Percentiles rank a stretch among this genome's conserved stretches.
Evolutionary conservation across 2,113 vertebrate genomes (phyloP).

Genomic region (Hirundichthys speculiger): DNA sequence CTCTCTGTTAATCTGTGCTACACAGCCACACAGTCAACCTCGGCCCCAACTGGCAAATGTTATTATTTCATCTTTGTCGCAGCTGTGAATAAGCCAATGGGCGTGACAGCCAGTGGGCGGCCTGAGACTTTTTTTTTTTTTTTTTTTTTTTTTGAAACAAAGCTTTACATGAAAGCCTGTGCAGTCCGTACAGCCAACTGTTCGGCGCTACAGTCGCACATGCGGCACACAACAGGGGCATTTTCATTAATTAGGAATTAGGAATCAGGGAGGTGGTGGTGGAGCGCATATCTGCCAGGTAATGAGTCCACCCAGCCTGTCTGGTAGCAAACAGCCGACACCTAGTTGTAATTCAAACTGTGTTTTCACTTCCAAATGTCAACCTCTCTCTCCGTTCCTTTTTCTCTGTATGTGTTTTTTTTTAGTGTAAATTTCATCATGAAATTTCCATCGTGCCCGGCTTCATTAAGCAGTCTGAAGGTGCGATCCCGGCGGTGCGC

Average conservation of each 20-base stretch:
- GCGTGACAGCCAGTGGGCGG: slow-evolving; percentile 62
- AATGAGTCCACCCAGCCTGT: slow-evolving; percentile 43
- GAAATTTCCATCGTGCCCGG: slow-evolving; percentile 60
- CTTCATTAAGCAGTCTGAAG: slow-evolving; percentile 54
- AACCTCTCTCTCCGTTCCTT: slow-evolving; percentile 48
- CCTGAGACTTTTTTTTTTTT: slow-evolving; percentile 1
- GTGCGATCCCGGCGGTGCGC: slow-evolving; percentile 39
- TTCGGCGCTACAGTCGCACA: slow-evolving; percentile 28
- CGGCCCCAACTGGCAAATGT: slow-evolving; percentile 61
- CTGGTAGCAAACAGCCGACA: slow-evolving; percentile 51
- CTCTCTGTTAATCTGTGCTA: slow-evolving; percentile 67
- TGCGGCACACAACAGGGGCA: slow-evolving; percentile 44
- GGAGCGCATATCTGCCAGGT: slow-evolving; percentile 46
- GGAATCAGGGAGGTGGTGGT: too few species aligned
- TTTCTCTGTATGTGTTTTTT: slow-evolving; percentile 63
- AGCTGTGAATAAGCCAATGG: slow-evolving; percentile 57
- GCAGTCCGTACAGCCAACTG: slow-evolving; percentile 25
- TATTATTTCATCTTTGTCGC: slow-evolving; percentile 71
- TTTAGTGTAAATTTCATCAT: slow-evolving; percentile 67
- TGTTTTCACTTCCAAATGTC: slow-evolving; percentile 70
- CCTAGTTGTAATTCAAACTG: slow-evolving; percentile 65
- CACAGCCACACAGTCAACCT: slow-evolving; percentile 49
- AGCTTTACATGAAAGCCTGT: slow-evolving; percentile 37
- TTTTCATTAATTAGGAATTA: slow-evolving; percentile 73
- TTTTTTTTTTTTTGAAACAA: slow-evolving; percentile 40